A percentile compares a stretch with the other conserved stretches of the same genome.
These are phyloP conservation scores for Thaumetopoea pityocampa DNA, from an alignment of 1,140 invertebrate genomes.

Conservation along the genomic window DNA sequence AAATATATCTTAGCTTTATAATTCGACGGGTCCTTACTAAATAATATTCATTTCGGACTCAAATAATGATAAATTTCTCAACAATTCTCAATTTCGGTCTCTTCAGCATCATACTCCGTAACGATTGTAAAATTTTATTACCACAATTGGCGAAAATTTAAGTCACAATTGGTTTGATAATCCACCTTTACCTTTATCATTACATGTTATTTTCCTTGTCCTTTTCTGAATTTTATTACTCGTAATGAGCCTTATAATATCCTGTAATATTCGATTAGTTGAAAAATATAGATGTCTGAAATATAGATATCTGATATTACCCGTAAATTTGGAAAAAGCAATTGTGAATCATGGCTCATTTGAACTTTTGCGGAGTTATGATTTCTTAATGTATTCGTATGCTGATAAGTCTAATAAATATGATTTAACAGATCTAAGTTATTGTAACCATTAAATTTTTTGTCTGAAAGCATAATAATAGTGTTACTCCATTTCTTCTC, in stretches of 20 bases:
- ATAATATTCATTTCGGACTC: neutral
- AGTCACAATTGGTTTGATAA: slow-evolving; percentile 30
- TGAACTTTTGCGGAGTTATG: too few species aligned
- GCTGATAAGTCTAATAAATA: too few species aligned
- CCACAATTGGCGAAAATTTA: slow-evolving; percentile 46
- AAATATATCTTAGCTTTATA: too few species aligned
- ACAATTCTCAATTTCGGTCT: neutral
- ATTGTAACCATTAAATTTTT: too few species aligned
- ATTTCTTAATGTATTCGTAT: too few species aligned
- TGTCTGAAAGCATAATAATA: too few species aligned
- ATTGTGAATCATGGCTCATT: too few species aligned
- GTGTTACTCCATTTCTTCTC: too few species aligned
- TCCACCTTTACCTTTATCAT: slow-evolving; percentile 26
- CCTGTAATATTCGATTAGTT: slow-evolving; percentile 12
- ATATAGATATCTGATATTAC: neutral
- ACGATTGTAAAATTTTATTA: slow-evolving; percentile 59
- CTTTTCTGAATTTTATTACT: slow-evolving; percentile 33
- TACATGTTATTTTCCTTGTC: slow-evolving; percentile 23
- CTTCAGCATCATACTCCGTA: slow-evolving; percentile 28
- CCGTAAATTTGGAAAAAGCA: too few species aligned
- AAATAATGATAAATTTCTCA: slow-evolving; percentile 26
- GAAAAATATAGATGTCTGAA: slow-evolving; percentile 1
- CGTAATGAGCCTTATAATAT: slow-evolving; percentile 30
- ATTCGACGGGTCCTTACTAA: too few species aligned
- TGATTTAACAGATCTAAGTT: too few species aligned